phyloP scores from a whole-genome alignment of 2,797 vertebrate genomes.

The Chelonia mydas region DNA sequence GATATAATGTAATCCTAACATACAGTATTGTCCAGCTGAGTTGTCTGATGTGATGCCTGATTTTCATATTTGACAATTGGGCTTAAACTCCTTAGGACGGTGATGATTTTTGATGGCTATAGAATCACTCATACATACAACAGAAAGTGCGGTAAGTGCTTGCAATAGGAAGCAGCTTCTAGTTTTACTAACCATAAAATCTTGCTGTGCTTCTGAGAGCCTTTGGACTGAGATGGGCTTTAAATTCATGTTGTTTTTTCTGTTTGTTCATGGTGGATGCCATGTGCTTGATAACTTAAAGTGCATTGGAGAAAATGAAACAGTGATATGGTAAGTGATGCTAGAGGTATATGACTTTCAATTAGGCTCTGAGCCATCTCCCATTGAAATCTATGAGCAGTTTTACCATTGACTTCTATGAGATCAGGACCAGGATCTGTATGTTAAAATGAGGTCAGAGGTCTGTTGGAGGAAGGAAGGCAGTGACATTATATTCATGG shows the following conservation, averaged over 20 bases:
- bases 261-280: not conserved
- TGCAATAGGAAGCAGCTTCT: not conserved
- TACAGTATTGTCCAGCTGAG: not conserved
- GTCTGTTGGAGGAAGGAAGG: not conserved
- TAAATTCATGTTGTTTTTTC: not conserved
- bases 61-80: not conserved
- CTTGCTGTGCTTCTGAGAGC: not conserved
- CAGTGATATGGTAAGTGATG: not conserved
- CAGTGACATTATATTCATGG: rapidly evolving
- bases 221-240: not conserved
- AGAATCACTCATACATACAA: not conserved
- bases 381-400: not conserved
- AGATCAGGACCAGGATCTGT: not conserved
- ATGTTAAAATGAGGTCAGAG: not conserved
- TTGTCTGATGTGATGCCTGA: not conserved
- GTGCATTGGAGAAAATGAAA: not conserved
- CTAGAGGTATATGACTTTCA: not conserved
- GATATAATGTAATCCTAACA: not conserved
- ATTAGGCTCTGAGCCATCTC: not conserved
- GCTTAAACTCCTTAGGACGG: not conserved
- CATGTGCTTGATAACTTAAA: not conserved
- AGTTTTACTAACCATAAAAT: not conserved
- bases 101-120: not conserved
- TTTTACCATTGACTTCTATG: not conserved
- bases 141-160: not conserved